Base-by-base conservation (phyloP, 35 echinoderm and acorn worm species). In the Lytechinus pictus region DNA sequence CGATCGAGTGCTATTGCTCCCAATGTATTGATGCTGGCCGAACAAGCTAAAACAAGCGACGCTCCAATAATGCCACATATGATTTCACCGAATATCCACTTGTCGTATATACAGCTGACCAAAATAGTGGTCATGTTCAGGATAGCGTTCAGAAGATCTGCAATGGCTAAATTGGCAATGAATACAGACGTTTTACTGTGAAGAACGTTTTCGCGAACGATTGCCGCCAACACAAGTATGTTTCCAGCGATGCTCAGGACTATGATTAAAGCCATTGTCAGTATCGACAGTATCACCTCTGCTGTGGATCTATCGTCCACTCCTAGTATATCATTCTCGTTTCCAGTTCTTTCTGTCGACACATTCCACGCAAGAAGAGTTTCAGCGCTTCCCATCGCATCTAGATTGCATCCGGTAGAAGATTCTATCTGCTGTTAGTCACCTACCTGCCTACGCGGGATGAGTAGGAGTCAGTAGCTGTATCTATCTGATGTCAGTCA, bases 1-100 rank as follows among this genome's bases (percentile, higher is more conserved):
- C 97, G 94, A 55, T 98, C 97, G 8, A 97, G 44, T 8, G 97
- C 96, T 28, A 98, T 98, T 56, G 87, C 87, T 52, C 96, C 95
- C 0, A 98, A 52, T 5, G 97, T 98, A 24, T 94, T 71, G 28
- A 98, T 96, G 71, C 97, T 98, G 1, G 87, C 91, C 13, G 86
- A 94, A 54, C 96, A 98, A 8, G 94, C 58, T 14, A 96, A 44
- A 14, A 89, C 86, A 10, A 52, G 87, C 6, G 97, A 52, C 9
- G 54, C 55, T 5, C 95, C 97, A 27, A 95, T 71, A 21, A 97
- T 54, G 28, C 90, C 89, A 94, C 97, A 98, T 52, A 95, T 86
- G 28, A 86, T 53, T 19, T 94, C 24, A 8, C 87, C 92, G 24
- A 97, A 95, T 29, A 86, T 10, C 97, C 97, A 98, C 27, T 72